Evolutionary conservation across 2,888 invertebrate genomes (phyloP).

Genomic region (Clanis bilineata): DNA sequence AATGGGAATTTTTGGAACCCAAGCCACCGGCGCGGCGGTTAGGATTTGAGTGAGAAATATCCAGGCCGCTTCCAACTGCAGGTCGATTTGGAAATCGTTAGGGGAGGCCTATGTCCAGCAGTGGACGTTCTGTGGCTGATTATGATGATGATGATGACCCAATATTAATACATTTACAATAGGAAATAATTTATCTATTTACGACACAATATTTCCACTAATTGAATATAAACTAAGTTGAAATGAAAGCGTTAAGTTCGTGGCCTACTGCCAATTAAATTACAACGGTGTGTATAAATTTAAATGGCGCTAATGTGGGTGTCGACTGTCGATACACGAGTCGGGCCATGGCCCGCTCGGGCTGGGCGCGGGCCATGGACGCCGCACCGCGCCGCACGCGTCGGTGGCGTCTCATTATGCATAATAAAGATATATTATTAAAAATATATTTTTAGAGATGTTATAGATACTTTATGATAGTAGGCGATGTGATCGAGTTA

Average conservation of each 20-base stretch:
- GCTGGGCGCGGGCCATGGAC: too few species aligned
- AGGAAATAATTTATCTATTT: neutral
- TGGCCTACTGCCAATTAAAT: conserved; percentile 12
- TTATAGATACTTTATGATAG: neutral
- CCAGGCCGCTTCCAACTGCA: too few species aligned
- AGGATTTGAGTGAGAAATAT: too few species aligned
- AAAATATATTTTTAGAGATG: neutral
- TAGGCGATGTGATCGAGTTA: neutral
- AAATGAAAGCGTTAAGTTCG: neutral
- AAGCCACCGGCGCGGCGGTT: too few species aligned
- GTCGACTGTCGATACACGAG: conserved; percentile 7
- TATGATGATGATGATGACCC: too few species aligned
- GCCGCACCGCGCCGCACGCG: too few species aligned
- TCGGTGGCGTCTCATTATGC: neutral
- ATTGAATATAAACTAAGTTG: neutral
- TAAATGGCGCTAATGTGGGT: conserved; percentile 3
- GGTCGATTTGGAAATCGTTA: too few species aligned
- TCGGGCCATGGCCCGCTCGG: too few species aligned
- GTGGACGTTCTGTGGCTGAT: too few species aligned
- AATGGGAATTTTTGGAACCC: too few species aligned
- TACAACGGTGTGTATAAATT: conserved; percentile 3
- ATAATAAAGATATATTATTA: neutral
- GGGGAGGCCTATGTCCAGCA: too few species aligned
- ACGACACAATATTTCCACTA: neutral
- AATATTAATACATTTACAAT: neutral